Base-by-base conservation (phyloP, 2,888 invertebrate genomes). In the Sclerodermus sp. region DNA sequence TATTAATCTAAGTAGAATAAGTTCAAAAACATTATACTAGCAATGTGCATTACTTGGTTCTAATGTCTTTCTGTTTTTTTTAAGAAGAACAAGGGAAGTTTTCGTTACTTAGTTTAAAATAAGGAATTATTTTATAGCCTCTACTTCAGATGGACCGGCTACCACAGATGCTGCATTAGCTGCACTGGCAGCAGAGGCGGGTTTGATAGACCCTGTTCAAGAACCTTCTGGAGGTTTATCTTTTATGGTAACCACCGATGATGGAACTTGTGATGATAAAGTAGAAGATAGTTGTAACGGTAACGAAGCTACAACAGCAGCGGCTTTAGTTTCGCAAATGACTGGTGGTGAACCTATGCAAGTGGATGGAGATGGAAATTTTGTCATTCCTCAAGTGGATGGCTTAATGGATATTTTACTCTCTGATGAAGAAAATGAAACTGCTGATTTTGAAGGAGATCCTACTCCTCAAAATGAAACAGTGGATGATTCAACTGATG, bases 131-230 rank as follows among this genome's bases (percentile, higher is more conserved):
- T 34, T 34, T 55, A 36, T 49, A 79, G 81, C 82, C 14, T 82
- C 81, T 29, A 81, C 82, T 10, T 81, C 82, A 1, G 84, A 84
- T 57, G 82, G 83, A 5, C 84, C 84, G 6, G 84, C 83, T 1
- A 84, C 84, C 2, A 85, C 84, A 1, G 85, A 85, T 61, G 84
- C 85, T 1, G 85, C 85, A 1, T 67, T 86, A 10, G 84, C 85
- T 13, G 85, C 85, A 4, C 68, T 86, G 15, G 85, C 85, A 8
- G 85, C 84, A 1, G 86, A 85, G 67, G 84, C 85, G 23, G 84
- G 85, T 1, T 71, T 85, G 2, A 82, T 85, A 36, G 84, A 84
- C 60, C 82, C 84, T 0, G 76, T 77, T 14, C 77, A 76, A 43
- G 78, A 78, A 42, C 60, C 77, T 1, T 75, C 77, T 0, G 71